These are phyloP conservation scores for Lophotis ruficrista DNA, from an alignment of 2,113 vertebrate genomes.

Conservation along the genomic window DNA sequence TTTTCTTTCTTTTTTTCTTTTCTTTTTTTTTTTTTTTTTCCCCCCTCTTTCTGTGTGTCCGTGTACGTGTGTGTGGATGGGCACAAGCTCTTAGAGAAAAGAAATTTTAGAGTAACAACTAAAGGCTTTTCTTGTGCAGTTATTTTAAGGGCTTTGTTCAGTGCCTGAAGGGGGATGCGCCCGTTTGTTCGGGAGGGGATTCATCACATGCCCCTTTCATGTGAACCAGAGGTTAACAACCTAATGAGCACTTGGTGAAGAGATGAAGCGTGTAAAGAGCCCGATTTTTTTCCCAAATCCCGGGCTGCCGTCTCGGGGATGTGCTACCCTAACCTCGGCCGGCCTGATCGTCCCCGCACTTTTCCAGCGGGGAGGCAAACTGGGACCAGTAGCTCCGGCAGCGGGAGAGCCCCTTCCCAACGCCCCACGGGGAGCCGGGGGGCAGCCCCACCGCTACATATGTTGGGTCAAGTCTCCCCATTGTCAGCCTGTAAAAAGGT, in stretches of 20 bases:
- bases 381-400: constrained; percentile 76
- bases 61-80: constrained; percentile 33
- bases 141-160: constrained; percentile 79
- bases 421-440: constrained; percentile 79
- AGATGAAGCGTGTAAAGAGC: constrained; percentile 87
- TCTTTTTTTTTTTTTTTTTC: background rate
- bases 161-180: constrained; percentile 81
- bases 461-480: constrained; percentile 90
- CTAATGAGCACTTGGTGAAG: constrained; percentile 84
- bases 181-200: constrained; percentile 75
- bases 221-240: constrained; percentile 88
- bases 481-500: constrained; percentile 87
- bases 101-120: constrained; percentile 76
- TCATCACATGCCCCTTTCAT: constrained; percentile 79
- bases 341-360: constrained; percentile 75
- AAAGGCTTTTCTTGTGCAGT: constrained; percentile 74
- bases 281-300: constrained; percentile 75
- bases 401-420: constrained; percentile 77
- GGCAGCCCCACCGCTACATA: constrained; percentile 89
- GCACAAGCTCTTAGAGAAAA: constrained; percentile 53
- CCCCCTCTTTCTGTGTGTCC: background rate
- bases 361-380: constrained; percentile 78
- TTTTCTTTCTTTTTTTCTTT: background rate
- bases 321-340: constrained; percentile 88
- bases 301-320: constrained; percentile 75